Evolutionary conservation across 2,113 vertebrate species (phyloP), one percentile per base, ranked within the genome.

Genomic region (Oncorhynchus tshawytscha): DNA sequence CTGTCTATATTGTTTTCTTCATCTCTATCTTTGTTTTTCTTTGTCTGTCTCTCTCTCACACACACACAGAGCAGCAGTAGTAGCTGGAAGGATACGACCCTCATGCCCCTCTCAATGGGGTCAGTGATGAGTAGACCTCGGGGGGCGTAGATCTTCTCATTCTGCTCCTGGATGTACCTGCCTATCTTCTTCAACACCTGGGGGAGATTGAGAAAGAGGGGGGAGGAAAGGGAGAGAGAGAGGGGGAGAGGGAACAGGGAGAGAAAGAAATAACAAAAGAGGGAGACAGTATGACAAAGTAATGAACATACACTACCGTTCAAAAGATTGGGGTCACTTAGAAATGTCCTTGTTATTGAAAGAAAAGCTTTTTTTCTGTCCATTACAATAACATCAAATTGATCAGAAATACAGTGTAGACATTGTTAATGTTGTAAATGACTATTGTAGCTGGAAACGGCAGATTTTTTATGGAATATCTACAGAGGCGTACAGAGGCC

Each of bases 131-230:
- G 91, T 70, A 99, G 91, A 2, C 98, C 98, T 78, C 97, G 92
- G 0, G 97, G 98, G 0, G 96, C 97, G 1, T 97, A 99, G 84
- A 99, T 93, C 92, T 99, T 99, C 93, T 99, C 97, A 0, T 99
- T 99, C 91, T 99, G 98, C 84, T 99, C 97, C 87, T 97, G 97
- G 81, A 99, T 97, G 80, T 97, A 99, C 78, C 95, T 96, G 20
- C 95, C 95, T 78, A 99, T 98, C 90, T 99, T 99, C 94, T 96
- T 99, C 87, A 99, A 87, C 81, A 98, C 96, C 97, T 99, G 86
- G 5, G 24, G 22, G 20, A 5, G 69, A 22, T 12, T 15, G 2
- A 6, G n/a, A 45, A 57, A 25, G 49, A 24, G 60, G 39, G n/a
- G 39, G 60, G 27, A 25, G 29, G 22, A 34, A 15, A 69, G 67